phyloP scores from a whole-genome alignment of 2,797 vertebrate genomes.

The Phataginus tetradactyla region DNA sequence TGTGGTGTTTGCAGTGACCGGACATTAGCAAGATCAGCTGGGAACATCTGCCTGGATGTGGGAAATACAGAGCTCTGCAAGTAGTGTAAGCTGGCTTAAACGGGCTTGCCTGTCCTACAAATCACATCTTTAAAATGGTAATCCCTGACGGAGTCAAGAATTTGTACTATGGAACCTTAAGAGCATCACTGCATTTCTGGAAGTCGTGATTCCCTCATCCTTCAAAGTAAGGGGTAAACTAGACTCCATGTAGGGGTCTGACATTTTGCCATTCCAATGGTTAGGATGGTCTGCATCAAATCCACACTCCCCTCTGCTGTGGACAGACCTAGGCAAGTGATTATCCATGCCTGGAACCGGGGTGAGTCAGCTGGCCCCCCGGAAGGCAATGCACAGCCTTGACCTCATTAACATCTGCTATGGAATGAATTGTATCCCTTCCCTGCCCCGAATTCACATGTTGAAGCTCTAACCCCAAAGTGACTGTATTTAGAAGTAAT shows the following conservation, averaged over 20 bases:
- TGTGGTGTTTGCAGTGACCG: not conserved
- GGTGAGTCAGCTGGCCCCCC: not conserved
- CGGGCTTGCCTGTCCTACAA: not conserved
- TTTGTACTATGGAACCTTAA: not conserved
- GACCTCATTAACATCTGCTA: not conserved
- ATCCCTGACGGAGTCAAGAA: not conserved
- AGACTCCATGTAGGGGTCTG: not conserved
- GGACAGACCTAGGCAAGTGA: not conserved
- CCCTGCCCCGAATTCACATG: not conserved
- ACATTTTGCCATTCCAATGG: no score
- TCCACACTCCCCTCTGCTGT: accelerated
- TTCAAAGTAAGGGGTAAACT: not conserved
- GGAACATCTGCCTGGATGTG: no score
- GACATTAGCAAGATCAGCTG: not conserved
- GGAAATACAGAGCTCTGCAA: not conserved
- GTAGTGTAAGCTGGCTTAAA: not conserved
- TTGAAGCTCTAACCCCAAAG: not conserved
- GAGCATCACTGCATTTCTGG: not conserved
- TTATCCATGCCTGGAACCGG: not conserved
- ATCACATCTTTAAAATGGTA: not conserved
- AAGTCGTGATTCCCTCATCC: not conserved
- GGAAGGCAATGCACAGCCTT: not conserved
- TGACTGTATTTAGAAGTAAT: not conserved
- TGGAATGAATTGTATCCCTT: not conserved
- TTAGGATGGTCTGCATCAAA: not conserved